Conservation (phyloP, 2,113 vertebrate genomes). For the Euleptes europaea region DNA sequence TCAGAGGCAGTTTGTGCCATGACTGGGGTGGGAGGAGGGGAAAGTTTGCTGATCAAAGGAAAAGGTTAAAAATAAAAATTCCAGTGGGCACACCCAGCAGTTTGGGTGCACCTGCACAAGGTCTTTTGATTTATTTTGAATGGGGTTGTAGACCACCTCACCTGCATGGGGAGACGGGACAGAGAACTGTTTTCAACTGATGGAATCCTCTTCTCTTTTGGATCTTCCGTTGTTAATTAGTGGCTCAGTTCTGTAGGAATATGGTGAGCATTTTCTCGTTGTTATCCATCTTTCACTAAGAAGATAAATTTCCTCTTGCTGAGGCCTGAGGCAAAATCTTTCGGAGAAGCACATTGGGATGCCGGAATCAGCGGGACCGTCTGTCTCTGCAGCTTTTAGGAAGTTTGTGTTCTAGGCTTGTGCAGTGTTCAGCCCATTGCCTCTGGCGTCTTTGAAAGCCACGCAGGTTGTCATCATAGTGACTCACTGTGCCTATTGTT, state of each 20-base stretch:
- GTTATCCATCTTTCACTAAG: neutral
- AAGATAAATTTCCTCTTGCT: neutral
- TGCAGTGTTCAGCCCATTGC: neutral
- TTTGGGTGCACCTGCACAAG: neutral
- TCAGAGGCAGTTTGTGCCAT: neutral
- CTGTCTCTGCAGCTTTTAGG: too few species aligned
- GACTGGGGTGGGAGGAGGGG: neutral
- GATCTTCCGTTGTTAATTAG: neutral
- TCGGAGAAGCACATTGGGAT: neutral
- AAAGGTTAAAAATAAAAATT: neutral
- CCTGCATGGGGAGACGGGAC: neutral
- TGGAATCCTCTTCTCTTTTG: neutral
- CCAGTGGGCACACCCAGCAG: neutral
- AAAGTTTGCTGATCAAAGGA: neutral
- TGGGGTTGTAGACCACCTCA: neutral
- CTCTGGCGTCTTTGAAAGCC: neutral
- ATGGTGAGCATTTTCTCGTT: neutral
- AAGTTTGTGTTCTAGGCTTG: neutral
- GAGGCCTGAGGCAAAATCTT: neutral
- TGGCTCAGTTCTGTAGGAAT: neutral
- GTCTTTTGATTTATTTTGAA: neutral
- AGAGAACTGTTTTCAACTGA: neutral
- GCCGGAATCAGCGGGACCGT: too few species aligned
- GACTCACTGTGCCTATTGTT: neutral
- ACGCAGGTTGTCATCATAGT: neutral